Base-by-base conservation (phyloP, 2,888 invertebrate genomes). In the Cryptocheilus praepositus region DNA sequence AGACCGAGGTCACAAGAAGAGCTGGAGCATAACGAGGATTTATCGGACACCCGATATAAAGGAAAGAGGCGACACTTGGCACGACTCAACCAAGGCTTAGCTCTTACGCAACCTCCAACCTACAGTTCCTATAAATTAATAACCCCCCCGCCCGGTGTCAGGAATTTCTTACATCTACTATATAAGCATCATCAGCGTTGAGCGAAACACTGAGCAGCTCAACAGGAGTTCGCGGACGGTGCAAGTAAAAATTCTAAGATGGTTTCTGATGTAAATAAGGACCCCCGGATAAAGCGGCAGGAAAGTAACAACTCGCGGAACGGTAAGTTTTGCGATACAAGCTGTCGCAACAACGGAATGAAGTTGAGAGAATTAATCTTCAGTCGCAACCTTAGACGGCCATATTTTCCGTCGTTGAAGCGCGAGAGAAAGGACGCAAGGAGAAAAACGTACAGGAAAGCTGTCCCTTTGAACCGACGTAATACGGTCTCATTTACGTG, bases 1-100 rank as follows among this genome's bases (percentile, higher is more conserved):
- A 51, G 53, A 52, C 16, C 49, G 54, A 61, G 63, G 60, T 69
- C 59, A 55, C 49, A 64, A 71, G 65, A 67, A 54, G 57, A 21
- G 19, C 36, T 54, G 53, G 45, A 64, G 57, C 56, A 59, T 67
- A 76, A 71, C 74, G 64, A 70, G 73, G 61, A 76, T 73, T 69
- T 73, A 76, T 76, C 67, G 52, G 62, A 36, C 64, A 60, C 43
- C 25, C 43, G 54, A 61, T 57, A 46, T 45, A 18, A 19, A 55
- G 54, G 46, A 54, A 58, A 63, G 61, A 60, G 63, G 56, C 51
- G 54, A 60, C 36, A 36, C 28, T 57, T 36, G 51, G 60, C 16
- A 56, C 21, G 36, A 11, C 36, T 36, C 36, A 11, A 18, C 52
- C 15, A 11, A 36, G 36, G 36, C 11, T 36, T 1, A 36, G 36